These are phyloP conservation scores for Ctenicera cuprea DNA, from an alignment of 2,888 invertebrate genomes.

Conservation along the genomic window DNA sequence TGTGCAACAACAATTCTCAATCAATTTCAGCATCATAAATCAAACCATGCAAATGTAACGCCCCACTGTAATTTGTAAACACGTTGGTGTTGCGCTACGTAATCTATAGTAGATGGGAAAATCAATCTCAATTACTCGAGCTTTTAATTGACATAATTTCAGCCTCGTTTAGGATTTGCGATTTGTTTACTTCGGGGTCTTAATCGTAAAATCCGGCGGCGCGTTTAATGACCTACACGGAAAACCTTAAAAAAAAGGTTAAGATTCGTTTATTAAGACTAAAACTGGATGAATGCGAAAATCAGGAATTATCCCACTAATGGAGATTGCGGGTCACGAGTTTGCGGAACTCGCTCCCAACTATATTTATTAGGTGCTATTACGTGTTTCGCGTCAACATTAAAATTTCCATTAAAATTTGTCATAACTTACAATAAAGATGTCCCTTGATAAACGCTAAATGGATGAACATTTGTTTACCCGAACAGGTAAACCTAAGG, in stretches of 20 bases:
- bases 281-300: neutral
- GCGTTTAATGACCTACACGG: conserved; percentile 27
- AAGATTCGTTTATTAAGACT: neutral
- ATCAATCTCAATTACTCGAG: conserved; percentile 57
- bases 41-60: conserved; percentile 57
- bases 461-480: conserved; percentile 30
- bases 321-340: neutral
- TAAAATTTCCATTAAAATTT: conserved; percentile 40
- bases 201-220: conserved; percentile 19
- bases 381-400: conserved; percentile 10
- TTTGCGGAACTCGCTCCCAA: neutral
- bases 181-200: conserved; percentile 46
- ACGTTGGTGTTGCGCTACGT: conserved; percentile 54
- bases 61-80: conserved; percentile 58
- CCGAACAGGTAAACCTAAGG: conserved; percentile 28
- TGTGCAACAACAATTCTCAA: conserved; percentile 51
- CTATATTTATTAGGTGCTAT: conserved; percentile 30
- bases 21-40: conserved; percentile 56
- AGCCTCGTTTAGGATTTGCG: conserved; percentile 44
- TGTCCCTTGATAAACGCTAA: conserved; percentile 30
- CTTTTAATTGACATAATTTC: conserved; percentile 56
- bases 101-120: conserved; percentile 53
- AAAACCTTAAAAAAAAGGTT: conserved; percentile 4
- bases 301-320: conserved; percentile 6
- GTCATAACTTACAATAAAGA: conserved; percentile 35